These are phyloP conservation scores for Bhutanitis thaidina DNA, from an alignment of 2,888 invertebrate genomes.

Conservation along the genomic window DNA sequence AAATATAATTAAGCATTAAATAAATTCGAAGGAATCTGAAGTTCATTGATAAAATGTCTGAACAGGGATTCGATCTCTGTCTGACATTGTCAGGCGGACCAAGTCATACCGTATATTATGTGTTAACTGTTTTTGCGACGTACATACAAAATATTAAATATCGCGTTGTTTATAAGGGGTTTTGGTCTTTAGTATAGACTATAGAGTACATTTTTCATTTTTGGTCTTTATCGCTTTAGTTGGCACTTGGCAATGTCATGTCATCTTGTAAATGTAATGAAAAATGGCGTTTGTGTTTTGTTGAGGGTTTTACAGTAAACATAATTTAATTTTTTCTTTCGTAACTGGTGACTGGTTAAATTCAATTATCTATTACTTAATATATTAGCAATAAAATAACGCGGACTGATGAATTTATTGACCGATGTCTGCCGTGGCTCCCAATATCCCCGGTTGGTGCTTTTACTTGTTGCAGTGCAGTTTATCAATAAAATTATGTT, in stretches of 20 bases:
- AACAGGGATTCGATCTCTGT: no score
- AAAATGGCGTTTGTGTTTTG: conserved; percentile 75
- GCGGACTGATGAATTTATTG: conserved; percentile 76
- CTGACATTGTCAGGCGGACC: no score
- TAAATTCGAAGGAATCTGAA: no score
- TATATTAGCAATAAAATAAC: conserved; percentile 50
- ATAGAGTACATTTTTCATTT: no score
- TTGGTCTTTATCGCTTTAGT: no score
- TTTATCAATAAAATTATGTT: conserved; percentile 13
- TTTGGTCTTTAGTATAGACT: no score
- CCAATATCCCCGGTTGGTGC: conserved; percentile 76
- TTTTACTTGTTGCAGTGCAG: conserved; percentile 32
- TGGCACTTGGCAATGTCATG: conserved; percentile 22
- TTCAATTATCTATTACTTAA: conserved; percentile 32
- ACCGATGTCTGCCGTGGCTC: conserved; percentile 79
- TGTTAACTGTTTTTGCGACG: no score
- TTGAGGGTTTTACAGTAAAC: conserved; percentile 61
- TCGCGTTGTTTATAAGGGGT: no score
- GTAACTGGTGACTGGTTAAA: conserved; percentile 31
- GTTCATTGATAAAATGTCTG: no score
- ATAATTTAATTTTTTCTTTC: conserved; percentile 41
- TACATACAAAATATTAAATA: no score
- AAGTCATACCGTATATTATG: no score
- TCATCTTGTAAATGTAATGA: conserved; percentile 31
- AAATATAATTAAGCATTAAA: no score